phyloP scores from a whole-genome alignment of 1,140 invertebrate genomes.

The Gerris buenoi region DNA sequence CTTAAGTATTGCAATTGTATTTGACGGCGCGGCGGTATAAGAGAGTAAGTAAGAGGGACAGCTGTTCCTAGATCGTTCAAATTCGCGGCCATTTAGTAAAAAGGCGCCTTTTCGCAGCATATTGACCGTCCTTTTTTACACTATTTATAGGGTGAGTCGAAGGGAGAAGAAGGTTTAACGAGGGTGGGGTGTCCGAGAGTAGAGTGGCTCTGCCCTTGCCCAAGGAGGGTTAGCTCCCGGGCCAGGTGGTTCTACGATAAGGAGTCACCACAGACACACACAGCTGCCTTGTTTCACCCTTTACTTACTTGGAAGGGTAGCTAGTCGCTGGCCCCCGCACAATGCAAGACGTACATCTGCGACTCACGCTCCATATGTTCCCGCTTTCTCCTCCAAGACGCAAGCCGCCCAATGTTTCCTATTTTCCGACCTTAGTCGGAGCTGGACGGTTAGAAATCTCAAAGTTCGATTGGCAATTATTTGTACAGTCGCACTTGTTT shows the following conservation, averaged over 20 bases:
- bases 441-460: too few relatives aligned
- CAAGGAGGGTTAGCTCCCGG: background rate
- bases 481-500: too few relatives aligned
- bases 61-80: background rate
- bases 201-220: background rate
- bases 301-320: background rate
- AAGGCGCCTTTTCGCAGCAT: background rate
- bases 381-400: background rate
- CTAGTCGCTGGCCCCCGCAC: background rate
- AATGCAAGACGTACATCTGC: background rate
- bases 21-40: too few relatives aligned
- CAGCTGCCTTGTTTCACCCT: background rate
- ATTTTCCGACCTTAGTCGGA: too few relatives aligned
- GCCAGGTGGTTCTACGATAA: background rate
- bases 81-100: background rate
- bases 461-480: too few relatives aligned
- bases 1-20: too few relatives aligned
- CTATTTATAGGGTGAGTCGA: background rate
- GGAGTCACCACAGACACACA: background rate
- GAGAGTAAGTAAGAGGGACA: background rate
- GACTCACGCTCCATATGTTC: background rate
- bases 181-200: background rate
- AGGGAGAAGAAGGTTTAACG: background rate
- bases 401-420: too few relatives aligned
- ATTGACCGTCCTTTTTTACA: too few relatives aligned